These are phyloP conservation scores for Pseudopleuronectes americanus DNA, from an alignment of 2,797 vertebrate genomes.

Conservation along the genomic window DNA sequence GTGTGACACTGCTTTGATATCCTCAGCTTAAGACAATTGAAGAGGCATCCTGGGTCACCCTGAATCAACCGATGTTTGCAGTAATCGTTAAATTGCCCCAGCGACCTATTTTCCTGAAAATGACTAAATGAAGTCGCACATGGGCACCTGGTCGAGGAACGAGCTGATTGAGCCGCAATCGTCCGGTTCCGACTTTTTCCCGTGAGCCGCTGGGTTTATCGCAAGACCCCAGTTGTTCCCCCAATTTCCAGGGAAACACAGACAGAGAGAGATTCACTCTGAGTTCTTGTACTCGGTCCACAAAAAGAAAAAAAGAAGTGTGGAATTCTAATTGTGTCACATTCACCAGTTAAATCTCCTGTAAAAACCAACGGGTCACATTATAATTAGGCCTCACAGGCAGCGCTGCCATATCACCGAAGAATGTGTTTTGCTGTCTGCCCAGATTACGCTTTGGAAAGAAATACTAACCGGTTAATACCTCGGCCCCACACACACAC, in stretches of 20 bases:
- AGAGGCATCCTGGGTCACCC: not conserved
- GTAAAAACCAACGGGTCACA: not conserved
- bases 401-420: slow-evolving; percentile 3
- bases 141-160: slow-evolving; percentile 10
- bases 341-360: slow-evolving; percentile 25
- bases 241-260: not conserved
- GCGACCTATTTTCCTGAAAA: slow-evolving; percentile 5
- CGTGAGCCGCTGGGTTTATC: not conserved
- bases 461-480: slow-evolving; percentile 7
- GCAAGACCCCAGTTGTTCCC: slow-evolving; percentile 19
- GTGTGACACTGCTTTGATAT: not conserved
- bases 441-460: not conserved
- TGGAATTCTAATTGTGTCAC: slow-evolving; percentile 34
- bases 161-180: slow-evolving; percentile 38
- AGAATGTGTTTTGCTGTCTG: not conserved
- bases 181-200: not conserved
- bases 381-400: slow-evolving; percentile 15
- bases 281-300: slow-evolving; percentile 23
- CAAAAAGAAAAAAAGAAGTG: not conserved
- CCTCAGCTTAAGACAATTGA: not conserved
- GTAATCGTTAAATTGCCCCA: not conserved
- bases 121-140: slow-evolving; percentile 15
- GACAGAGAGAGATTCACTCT: slow-evolving; percentile 4
- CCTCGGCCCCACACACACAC: slow-evolving; percentile 1
- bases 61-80: slow-evolving; percentile 11